Conservation (phyloP, 53 echinoderm and acorn worm species). For the Apostichopus leukothele region DNA sequence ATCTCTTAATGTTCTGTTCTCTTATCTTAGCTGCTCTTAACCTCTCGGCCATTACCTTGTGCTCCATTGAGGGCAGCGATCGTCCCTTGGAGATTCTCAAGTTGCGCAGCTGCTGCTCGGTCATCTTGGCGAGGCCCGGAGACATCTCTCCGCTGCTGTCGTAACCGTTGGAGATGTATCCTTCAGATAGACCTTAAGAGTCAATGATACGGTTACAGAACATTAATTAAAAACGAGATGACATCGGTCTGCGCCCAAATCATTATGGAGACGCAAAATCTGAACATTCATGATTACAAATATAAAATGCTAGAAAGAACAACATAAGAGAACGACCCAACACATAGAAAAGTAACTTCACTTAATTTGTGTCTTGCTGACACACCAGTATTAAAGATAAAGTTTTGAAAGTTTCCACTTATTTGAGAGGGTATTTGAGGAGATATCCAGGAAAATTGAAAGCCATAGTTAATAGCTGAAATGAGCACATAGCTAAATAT, state of each 20-base stretch:
- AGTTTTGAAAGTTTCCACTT: no score
- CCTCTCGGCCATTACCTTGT: conserved; percentile 71
- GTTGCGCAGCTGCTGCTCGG: conserved; percentile 79
- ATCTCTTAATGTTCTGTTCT: not conserved
- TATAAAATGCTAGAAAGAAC: no score
- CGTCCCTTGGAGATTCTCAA: conserved; percentile 85
- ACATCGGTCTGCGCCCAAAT: no score
- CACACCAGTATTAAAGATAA: no score
- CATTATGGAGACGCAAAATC: not conserved
- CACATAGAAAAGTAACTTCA: no score
- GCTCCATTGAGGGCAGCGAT: conserved; percentile 84
- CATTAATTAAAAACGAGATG: not conserved
- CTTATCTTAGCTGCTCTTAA: conserved; percentile 20
- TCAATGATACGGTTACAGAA: not conserved
- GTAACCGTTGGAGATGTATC: conserved; percentile 78
- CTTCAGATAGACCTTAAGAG: conserved; percentile 52
- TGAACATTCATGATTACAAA: not conserved
- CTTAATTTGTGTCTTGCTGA: no score
- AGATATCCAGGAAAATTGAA: no score
- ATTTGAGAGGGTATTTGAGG: no score
- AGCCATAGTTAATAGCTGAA: no score
- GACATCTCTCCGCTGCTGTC: conserved; percentile 78
- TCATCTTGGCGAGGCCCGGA: conserved; percentile 64
- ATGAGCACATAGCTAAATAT: no score
- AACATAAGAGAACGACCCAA: no score